Conservation (phyloP, 2,797 vertebrate genomes). For the Melanotaenia parkinsoni region DNA sequence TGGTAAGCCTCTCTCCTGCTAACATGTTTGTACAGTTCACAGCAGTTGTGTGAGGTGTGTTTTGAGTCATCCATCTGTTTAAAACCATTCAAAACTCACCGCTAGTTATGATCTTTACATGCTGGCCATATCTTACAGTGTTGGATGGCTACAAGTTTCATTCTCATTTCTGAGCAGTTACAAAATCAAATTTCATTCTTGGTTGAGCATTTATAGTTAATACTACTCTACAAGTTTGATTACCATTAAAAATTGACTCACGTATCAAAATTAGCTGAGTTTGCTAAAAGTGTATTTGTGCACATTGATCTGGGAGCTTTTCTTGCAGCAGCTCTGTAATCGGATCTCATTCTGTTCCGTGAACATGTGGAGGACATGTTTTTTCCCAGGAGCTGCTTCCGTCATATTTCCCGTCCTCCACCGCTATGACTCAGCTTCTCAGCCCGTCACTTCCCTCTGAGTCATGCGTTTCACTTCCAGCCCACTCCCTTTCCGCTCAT, state of each 20-base stretch:
- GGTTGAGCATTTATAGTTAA: neutral
- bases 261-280: constrained; percentile 8
- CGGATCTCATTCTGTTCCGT: neutral
- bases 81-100: neutral
- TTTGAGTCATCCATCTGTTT: neutral
- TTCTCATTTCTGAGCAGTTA: neutral
- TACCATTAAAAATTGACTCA: constrained; percentile 37
- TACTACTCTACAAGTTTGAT: neutral
- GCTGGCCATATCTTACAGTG: constrained; percentile 26
- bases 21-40: neutral
- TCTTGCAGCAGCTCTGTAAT: neutral
- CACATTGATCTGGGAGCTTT: neutral
- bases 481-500: constrained; percentile 33
- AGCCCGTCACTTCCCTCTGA: constrained; percentile 53
- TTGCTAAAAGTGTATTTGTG: constrained; percentile 2
- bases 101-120: constrained; percentile 4
- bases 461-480: constrained; percentile 42
- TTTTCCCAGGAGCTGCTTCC: neutral
- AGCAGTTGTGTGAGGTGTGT: constrained; percentile 12
- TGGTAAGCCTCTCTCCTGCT: constrained; percentile 26
- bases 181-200: neutral
- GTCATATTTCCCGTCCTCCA: constrained; percentile 6
- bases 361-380: neutral
- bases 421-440: constrained; percentile 7
- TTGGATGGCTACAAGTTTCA: neutral